phyloP scores from a whole-genome alignment of 1,140 invertebrate genomes.

The Pissodes strobi region DNA sequence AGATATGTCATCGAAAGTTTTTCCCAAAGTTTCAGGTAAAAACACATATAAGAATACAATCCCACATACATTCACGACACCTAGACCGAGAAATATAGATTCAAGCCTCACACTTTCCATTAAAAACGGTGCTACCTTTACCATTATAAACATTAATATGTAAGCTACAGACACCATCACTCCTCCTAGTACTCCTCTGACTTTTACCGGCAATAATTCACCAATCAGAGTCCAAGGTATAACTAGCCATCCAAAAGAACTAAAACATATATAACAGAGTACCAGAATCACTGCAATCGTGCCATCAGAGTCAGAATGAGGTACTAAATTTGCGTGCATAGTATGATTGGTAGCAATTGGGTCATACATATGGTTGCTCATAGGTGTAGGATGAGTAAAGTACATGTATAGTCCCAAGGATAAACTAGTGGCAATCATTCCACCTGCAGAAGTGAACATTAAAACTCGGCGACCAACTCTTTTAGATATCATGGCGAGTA shows the following conservation, averaged over 20 bases:
- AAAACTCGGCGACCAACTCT: slow-evolving; percentile 60
- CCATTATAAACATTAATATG: slow-evolving; percentile 66
- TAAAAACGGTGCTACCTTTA: slow-evolving; percentile 65
- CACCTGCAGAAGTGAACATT: slow-evolving; percentile 59
- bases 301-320: slow-evolving; percentile 6
- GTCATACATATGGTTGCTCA: background rate
- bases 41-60: slow-evolving; percentile 64
- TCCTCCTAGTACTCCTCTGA: slow-evolving; percentile 61
- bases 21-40: slow-evolving; percentile 76
- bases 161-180: slow-evolving; percentile 66
- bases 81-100: slow-evolving; percentile 67
- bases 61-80: slow-evolving; percentile 62
- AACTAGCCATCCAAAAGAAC: slow-evolving; percentile 61
- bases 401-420: slow-evolving; percentile 59
- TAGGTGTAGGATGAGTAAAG: background rate
- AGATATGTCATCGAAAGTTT: slow-evolving; percentile 63
- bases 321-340: background rate
- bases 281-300: slow-evolving; percentile 42
- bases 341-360: background rate
- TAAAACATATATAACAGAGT: slow-evolving; percentile 60
- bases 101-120: slow-evolving; percentile 59
- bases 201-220: slow-evolving; percentile 59
- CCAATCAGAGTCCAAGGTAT: slow-evolving; percentile 69
- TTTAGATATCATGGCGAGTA: slow-evolving; percentile 59
- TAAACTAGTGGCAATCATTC: slow-evolving; percentile 62